Evolutionary conservation across 2,888 invertebrate species (phyloP), one percentile per base, ranked within the genome.

Genomic region (Dione vanillae): DNA sequence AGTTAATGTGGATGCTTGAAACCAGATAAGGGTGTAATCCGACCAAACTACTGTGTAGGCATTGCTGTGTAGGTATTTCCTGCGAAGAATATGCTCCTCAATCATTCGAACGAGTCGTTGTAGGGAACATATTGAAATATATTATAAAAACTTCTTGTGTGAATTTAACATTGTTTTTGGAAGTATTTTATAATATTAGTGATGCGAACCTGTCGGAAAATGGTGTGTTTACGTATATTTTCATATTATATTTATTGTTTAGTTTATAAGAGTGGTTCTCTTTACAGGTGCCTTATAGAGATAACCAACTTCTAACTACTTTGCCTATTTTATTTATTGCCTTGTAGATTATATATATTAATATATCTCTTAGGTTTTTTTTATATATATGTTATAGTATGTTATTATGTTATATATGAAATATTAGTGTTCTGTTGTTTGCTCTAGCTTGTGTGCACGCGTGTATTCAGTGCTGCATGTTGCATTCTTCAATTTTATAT

Each of bases 401-500:
- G 20, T 66, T 16, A 65, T 66, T 43, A 58, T 40, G n/a, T n/a
- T n/a, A n/a, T n/a, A n/a, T n/a, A n/a, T n/a, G n/a, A n/a, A n/a
- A 49, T 49, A 64, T 52, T 64, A 43, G 27, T 45, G 45, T 68
- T 74, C 68, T 74, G 67, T 47, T 65, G 69, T 40, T 73, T 65
- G 72, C 54, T 71, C 56, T 12, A 58, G 74, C 73, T 51, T 79
- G 70, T 45, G 62, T 67, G 70, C 52, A 62, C 70, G 67, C 61
- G 70, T 71, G 45, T 69, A 59, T 71, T 54, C 12, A 45, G 14
- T 56, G 43, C 54, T 71, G 70, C 70, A 71, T 71, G 70, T 27
- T 56, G 12, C 41, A 43, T 47, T 70, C 19, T 66, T 12, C 16
- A 51, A 11, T 2, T 67, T 61, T 14, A 40, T 40, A 56, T 56